Evolutionary conservation across 2,113 vertebrate genomes (phyloP).

Genomic region (Caracal caracal): DNA sequence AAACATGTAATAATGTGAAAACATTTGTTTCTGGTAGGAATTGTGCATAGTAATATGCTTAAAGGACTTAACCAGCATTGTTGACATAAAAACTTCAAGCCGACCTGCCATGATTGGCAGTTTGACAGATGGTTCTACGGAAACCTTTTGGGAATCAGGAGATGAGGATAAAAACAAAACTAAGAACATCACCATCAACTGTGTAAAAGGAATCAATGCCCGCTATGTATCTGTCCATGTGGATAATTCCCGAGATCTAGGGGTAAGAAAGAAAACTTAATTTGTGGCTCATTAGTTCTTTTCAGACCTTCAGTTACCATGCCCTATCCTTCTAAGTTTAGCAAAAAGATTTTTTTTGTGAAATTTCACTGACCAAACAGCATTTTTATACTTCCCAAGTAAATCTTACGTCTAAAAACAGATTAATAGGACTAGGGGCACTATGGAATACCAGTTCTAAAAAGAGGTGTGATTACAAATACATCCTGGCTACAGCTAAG

Average conservation of each 20-base stretch:
- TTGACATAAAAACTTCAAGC: slow-evolving; percentile 99
- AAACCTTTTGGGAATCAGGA: slow-evolving; percentile 99
- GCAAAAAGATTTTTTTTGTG: slow-evolving; percentile 25
- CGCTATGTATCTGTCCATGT: slow-evolving; percentile 96
- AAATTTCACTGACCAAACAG: not conserved
- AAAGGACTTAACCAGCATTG: slow-evolving; percentile 96
- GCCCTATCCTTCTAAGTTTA: slow-evolving; percentile 22
- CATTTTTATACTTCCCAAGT: slow-evolving; percentile 31
- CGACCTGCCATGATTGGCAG: slow-evolving; percentile 99
- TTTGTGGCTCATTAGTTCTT: slow-evolving; percentile 6
- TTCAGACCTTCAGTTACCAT: not conserved
- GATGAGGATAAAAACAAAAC: slow-evolving; percentile 99
- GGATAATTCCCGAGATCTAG: slow-evolving; percentile 98
- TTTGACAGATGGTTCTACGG: slow-evolving; percentile 97
- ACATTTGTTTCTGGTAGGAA: slow-evolving; percentile 87
- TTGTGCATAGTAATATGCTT: slow-evolving; percentile 95
- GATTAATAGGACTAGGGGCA: not conserved
- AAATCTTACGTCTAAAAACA: slow-evolving; percentile 4
- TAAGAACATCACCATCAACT: slow-evolving; percentile 98
- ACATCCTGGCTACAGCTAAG: not conserved
- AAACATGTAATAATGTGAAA: no score
- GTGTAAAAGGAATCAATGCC: slow-evolving; percentile 97
- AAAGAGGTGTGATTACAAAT: not conserved
- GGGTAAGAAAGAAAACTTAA: slow-evolving; percentile 88
- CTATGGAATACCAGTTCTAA: not conserved